Conservation (phyloP, 2,888 invertebrate genomes). For the Hartigia nigra region DNA sequence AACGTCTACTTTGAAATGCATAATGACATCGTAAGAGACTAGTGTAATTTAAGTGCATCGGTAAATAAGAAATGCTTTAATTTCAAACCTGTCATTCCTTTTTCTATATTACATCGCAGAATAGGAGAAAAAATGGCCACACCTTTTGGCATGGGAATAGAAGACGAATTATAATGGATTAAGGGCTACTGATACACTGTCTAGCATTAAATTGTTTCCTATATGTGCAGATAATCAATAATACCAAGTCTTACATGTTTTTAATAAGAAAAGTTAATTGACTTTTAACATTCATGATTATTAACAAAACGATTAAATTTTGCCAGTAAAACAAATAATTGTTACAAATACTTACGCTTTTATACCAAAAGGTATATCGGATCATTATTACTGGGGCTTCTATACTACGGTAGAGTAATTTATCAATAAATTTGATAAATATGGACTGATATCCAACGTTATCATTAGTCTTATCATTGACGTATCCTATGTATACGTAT, state of each 20-base stretch:
- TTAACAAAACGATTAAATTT: not conserved
- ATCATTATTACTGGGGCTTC: not conserved
- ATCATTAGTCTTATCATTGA: not conserved
- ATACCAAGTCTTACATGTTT: not conserved
- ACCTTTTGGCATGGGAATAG: not conserved
- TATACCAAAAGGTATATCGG: not conserved
- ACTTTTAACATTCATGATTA: not conserved
- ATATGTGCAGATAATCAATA: not conserved
- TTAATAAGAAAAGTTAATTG: not conserved
- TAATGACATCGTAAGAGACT: not conserved
- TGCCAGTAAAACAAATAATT: too few relatives aligned
- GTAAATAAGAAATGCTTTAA: not conserved
- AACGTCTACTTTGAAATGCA: not conserved
- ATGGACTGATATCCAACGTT: not conserved
- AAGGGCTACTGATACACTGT: not conserved
- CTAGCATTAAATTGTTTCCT: not conserved
- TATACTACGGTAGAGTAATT: not conserved
- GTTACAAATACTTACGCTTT: not conserved
- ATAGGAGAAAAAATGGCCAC: not conserved
- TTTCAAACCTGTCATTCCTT: not conserved
- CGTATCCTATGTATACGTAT: not conserved
- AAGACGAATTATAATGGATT: not conserved
- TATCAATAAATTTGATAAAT: not conserved
- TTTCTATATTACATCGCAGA: not conserved
- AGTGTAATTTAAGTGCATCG: not conserved